Evolutionary conservation across 2,888 invertebrate species (phyloP).

Genomic region (Tipula unca): DNA sequence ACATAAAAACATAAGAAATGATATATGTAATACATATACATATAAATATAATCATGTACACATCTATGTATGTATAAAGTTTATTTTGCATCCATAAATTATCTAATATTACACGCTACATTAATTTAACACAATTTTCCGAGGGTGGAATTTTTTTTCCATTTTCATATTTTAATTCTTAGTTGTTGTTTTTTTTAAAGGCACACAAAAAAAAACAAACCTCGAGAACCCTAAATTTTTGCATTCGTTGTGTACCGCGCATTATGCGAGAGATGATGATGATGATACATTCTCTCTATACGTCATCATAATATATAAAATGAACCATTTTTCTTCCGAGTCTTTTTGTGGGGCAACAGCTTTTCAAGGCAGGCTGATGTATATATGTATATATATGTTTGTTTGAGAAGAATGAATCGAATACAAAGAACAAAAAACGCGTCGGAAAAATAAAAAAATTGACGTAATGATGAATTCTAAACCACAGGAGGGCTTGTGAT

Average conservation of each 20-base stretch:
- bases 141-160: conserved; percentile 9
- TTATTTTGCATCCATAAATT: conserved; percentile 17
- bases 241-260: neutral
- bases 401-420: neutral
- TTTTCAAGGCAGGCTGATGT: neutral
- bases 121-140: conserved; percentile 19
- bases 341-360: neutral
- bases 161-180: neutral
- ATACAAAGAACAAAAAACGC: neutral
- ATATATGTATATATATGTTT: too few relatives aligned
- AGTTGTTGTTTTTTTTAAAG: neutral
- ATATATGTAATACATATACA: neutral
- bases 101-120: conserved; percentile 20
- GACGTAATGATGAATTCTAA: conserved; percentile 18
- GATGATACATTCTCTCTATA: neutral
- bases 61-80: neutral
- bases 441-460: neutral
- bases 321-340: neutral
- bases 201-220: neutral
- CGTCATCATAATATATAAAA: neutral
- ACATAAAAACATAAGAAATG: neutral
- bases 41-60: neutral
- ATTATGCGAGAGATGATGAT: neutral
- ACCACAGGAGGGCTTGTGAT: conserved; percentile 14
- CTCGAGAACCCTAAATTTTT: neutral